phyloP scores from a whole-genome alignment of 1,140 invertebrate species.

The Eumeta japonica region DNA sequence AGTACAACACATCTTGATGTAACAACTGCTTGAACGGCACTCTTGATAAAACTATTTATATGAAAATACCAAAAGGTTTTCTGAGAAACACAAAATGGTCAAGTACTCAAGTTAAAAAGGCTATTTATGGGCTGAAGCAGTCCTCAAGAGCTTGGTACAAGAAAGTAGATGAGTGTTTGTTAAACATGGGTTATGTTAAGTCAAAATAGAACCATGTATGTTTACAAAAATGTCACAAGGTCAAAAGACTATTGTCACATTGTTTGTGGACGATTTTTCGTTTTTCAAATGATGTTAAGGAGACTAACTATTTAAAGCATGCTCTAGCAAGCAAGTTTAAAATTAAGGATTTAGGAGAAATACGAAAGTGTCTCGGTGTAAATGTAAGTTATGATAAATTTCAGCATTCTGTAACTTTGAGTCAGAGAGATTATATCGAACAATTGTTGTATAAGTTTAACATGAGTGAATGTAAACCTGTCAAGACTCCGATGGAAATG shows the following conservation, averaged over 20 bases:
- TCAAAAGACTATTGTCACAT: background rate
- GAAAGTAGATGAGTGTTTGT: constrained; percentile 1
- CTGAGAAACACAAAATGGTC: background rate
- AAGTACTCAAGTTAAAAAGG: no score
- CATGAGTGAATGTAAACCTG: background rate
- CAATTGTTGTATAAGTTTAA: background rate
- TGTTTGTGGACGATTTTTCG: background rate
- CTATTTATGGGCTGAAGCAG: no score
- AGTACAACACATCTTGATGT: background rate
- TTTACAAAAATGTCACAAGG: background rate
- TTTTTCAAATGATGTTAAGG: background rate
- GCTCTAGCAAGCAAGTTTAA: no score
- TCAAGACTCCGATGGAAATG: background rate
- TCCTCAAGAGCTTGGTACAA: background rate
- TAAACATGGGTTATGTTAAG: background rate
- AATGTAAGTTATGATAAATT: background rate
- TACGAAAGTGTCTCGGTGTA: no score
- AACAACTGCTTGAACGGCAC: constrained; percentile 1
- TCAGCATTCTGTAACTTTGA: background rate
- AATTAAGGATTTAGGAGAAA: no score
- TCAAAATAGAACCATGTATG: constrained; percentile 1
- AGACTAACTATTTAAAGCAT: background rate
- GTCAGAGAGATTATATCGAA: background rate
- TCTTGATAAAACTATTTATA: background rate
- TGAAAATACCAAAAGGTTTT: background rate